These are phyloP conservation scores for Oligia strigilis DNA, from an alignment of 2,888 invertebrate genomes.

Conservation along the genomic window DNA sequence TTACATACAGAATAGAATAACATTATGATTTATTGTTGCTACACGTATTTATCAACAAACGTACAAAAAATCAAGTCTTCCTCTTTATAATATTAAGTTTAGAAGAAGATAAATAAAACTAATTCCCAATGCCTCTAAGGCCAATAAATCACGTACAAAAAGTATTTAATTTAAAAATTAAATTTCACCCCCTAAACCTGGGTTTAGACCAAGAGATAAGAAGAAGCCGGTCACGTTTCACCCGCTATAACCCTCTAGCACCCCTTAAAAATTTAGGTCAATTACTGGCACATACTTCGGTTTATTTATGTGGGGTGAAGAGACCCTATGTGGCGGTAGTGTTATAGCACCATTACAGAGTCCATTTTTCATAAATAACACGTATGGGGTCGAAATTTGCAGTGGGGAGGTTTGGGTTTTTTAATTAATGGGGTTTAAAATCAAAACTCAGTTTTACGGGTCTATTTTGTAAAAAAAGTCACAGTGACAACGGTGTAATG, in stretches of 20 bases:
- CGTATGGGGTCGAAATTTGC: constrained; percentile 36
- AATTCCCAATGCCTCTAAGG: background rate
- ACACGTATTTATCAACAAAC: too few relatives aligned
- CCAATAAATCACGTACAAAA: constrained; percentile 32
- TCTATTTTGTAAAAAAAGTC: background rate
- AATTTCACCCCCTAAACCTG: constrained; percentile 25
- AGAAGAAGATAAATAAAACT: background rate
- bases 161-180: constrained; percentile 48
- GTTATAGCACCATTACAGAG: constrained; percentile 47
- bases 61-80: too few relatives aligned
- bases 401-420: background rate
- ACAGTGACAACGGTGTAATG: background rate
- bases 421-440: constrained; percentile 29
- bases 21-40: too few relatives aligned
- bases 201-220: constrained; percentile 43
- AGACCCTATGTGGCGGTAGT: constrained; percentile 51
- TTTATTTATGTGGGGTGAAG: constrained; percentile 61
- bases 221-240: constrained; percentile 51
- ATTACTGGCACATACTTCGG: constrained; percentile 62
- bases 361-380: constrained; percentile 56
- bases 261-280: constrained; percentile 65
- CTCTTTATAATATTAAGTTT: too few relatives aligned
- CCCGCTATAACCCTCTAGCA: constrained; percentile 37
- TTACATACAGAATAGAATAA: too few relatives aligned
- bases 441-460: background rate